A percentile compares a stretch with the other conserved stretches of the same genome.
Conservation (phyloP, 2,797 vertebrate genomes). For the Pagetopsis macropterus region DNA sequence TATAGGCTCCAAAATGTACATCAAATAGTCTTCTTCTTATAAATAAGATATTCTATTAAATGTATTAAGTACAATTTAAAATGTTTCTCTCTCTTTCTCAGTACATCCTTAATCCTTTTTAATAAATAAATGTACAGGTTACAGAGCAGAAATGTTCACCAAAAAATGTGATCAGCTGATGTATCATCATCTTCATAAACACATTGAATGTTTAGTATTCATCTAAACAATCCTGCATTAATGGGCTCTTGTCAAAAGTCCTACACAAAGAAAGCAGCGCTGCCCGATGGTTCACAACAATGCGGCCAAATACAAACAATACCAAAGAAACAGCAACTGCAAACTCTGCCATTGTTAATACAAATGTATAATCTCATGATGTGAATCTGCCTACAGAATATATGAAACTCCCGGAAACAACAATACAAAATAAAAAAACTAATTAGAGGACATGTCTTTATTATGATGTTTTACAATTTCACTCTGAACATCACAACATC, state of each 20-base stretch:
- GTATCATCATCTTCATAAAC: background rate
- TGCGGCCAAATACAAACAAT: background rate
- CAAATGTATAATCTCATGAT: no score
- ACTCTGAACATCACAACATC: slow-evolving; percentile 23
- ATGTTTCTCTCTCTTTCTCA: no score
- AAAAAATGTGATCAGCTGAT: background rate
- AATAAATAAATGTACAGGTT: background rate
- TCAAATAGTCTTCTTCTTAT: no score
- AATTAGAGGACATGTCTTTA: background rate
- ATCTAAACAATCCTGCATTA: no score
- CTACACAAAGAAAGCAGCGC: background rate
- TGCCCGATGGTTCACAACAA: background rate
- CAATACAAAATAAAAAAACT: background rate
- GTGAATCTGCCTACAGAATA: no score
- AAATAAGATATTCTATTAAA: no score
- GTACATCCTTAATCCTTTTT: no score
- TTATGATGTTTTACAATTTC: background rate
- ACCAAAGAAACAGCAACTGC: no score
- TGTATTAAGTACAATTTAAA: no score
- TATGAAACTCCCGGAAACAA: background rate
- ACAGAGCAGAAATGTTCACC: background rate
- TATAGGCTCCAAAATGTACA: no score
- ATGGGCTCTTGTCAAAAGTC: background rate
- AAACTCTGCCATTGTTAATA: no score
- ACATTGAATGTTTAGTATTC: no score